Evolutionary conservation across 1,140 invertebrate species (phyloP).

Genomic region (Brachionus sp.): DNA sequence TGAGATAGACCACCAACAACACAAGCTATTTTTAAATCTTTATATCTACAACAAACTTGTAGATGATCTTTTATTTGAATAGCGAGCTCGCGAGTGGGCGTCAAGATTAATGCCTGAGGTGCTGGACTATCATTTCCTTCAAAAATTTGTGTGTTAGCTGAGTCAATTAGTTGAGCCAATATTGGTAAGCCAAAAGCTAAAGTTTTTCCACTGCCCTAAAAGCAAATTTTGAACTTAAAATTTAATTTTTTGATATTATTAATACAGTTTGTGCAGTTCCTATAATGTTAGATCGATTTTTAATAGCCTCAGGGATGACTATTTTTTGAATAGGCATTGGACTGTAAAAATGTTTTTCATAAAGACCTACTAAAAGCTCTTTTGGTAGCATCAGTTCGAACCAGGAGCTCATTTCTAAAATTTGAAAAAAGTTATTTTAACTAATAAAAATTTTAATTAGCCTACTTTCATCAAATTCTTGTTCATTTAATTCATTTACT

Average conservation of each 20-base stretch:
- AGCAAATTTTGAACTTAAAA: not conserved
- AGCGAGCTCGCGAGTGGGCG: constrained; percentile 92
- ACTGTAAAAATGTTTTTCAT: constrained; percentile 17
- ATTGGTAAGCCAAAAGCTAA: constrained; percentile 97
- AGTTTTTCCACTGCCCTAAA: constrained; percentile 70
- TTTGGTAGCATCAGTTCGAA: constrained; percentile 37
- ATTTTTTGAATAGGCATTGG: constrained; percentile 44
- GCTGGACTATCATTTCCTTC: constrained; percentile 52
- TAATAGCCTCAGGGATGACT: constrained; percentile 30
- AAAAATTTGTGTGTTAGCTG: constrained; percentile 64
- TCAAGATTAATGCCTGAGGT: constrained; percentile 72
- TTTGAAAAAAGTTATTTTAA: not conserved
- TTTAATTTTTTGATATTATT: not conserved
- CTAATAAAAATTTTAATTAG: not conserved
- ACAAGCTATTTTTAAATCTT: constrained; percentile 47
- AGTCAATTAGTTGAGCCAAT: constrained; percentile 79
- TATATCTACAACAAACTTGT: constrained; percentile 61
- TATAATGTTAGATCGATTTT: constrained; percentile 25
- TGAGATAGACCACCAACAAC: constrained; percentile 57
- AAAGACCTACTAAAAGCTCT: constrained; percentile 11
- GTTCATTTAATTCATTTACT: not conserved
- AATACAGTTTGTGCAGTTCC: constrained; percentile 44
- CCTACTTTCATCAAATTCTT: not conserved
- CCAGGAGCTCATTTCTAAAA: constrained; percentile 24
- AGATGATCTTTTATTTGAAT: constrained; percentile 77